These are phyloP conservation scores for Platichthys flesus DNA, from an alignment of 2,113 vertebrate genomes.

Conservation along the genomic window DNA sequence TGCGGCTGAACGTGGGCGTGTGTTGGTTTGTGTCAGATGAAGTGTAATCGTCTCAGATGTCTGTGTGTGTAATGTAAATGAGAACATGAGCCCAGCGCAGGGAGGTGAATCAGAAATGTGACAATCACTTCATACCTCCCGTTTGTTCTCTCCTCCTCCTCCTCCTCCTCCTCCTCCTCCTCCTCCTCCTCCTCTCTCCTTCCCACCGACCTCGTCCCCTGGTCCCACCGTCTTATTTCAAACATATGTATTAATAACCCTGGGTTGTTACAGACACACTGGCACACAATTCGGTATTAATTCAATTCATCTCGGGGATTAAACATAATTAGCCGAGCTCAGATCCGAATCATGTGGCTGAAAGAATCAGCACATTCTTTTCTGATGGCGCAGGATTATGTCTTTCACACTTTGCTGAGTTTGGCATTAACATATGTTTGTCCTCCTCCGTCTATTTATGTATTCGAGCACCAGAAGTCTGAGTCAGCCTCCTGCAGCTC, in stretches of 20 bases:
- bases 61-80: conserved; percentile 54
- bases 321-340: conserved; percentile 65
- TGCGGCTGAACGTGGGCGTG: conserved; percentile 27
- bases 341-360: conserved; percentile 53
- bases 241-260: conserved; percentile 61
- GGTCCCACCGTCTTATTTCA: conserved; percentile 40
- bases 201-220: not conserved
- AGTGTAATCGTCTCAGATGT: conserved; percentile 34
- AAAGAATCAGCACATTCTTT: conserved; percentile 48
- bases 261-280: conserved; percentile 40
- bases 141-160: conserved; percentile 41
- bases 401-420: conserved; percentile 31
- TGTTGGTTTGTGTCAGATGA: conserved; percentile 32
- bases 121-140: conserved; percentile 11
- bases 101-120: conserved; percentile 47
- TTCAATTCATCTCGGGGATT: conserved; percentile 53
- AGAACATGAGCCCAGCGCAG: conserved; percentile 9
- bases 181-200: not conserved
- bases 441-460: conserved; percentile 20
- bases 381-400: conserved; percentile 39
- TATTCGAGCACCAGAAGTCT: not conserved
- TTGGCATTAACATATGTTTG: conserved; percentile 24
- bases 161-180: not conserved
- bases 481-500: not conserved
- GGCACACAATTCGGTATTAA: conserved; percentile 54